Conservation (phyloP, 2,797 vertebrate genomes). For the Molothrus ater region DNA sequence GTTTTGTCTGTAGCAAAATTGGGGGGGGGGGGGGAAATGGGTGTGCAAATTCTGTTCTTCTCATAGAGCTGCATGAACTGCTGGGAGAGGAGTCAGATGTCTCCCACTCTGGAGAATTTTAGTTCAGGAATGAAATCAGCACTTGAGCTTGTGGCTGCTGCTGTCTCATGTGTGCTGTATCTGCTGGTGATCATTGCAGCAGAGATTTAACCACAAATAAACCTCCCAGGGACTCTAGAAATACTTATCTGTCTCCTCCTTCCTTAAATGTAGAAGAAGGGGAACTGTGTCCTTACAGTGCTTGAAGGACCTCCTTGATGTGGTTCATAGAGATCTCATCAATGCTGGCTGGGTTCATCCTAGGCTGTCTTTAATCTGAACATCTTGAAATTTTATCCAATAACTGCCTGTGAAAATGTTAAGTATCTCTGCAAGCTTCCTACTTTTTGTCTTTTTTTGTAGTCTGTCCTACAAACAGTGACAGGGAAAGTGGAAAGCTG, state of each 20-base stretch:
- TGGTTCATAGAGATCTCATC: not conserved
- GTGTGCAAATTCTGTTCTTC: not conserved
- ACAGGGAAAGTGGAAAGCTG: not conserved
- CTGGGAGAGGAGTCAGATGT: not conserved
- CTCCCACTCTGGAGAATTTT: not conserved
- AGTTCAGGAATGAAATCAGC: not conserved
- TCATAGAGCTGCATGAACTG: not conserved
- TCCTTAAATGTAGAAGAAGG: not conserved
- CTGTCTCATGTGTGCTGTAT: not conserved
- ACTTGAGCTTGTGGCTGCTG: not conserved
- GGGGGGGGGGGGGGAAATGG: not conserved
- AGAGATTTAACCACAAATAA: conserved; percentile 1
- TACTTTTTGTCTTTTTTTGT: not conserved
- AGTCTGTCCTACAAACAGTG: not conserved
- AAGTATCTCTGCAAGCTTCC: not conserved
- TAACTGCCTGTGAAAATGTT: not conserved
- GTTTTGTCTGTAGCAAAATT: not conserved
- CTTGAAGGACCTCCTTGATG: not conserved
- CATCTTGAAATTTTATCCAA: not conserved
- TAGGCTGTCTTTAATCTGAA: not conserved
- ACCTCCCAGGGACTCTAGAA: not conserved
- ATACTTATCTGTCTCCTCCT: not conserved
- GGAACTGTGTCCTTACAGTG: not conserved
- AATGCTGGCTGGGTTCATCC: not conserved
- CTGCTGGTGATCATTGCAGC: not conserved